Evolutionary conservation across 2,888 invertebrate genomes (phyloP), one percentile per base, ranked within the genome.

Genomic region (Synanthedon vespiformis): DNA sequence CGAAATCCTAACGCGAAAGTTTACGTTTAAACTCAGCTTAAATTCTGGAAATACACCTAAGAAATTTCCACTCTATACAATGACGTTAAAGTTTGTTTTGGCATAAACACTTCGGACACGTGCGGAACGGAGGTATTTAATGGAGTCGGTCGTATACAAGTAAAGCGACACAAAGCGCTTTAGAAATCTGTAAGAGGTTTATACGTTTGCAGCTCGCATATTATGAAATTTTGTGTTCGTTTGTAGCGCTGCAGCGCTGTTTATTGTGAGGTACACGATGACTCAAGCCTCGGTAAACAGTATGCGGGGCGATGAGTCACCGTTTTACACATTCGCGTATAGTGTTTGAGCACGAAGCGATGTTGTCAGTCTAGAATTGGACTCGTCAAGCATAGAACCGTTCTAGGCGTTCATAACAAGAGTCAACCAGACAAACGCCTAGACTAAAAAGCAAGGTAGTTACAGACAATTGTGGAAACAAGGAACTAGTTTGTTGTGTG

Each of bases 241-340:
- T 55, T 61, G 62, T 61, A 71, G 62, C 72, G 85, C 83, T 82
- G 68, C 57, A 53, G 60, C 58, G 67, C 34, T 34, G 34, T 8
- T 6, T 0, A 64, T 61, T 67, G 66, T 74, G 72, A 67, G 67
- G 61, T 71, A 74, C 58, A 57, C 81, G 87, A 85, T 85, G 86
- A 86, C 85, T 86, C 86, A 86, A 84, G 86, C 86, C 80, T 86
- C 82, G 78, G 85, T 86, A 87, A 87, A 87, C 86, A 87, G 87
- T 85, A 86, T 87, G 87, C 87, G 86, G 86, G 86, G 80, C 87
- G 87, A 86, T 87, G 87, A 87, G 85, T 86, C 87, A 87, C 87
- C 85, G 79, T 84, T 87, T 86, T 86, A 87, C 87, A 87, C 87
- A 87, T 86, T 87, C 85, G 87, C 86, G 87, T 86, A 81, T 80